Base-by-base conservation (phyloP, 2,797 vertebrate species). In the Anableps anableps region DNA sequence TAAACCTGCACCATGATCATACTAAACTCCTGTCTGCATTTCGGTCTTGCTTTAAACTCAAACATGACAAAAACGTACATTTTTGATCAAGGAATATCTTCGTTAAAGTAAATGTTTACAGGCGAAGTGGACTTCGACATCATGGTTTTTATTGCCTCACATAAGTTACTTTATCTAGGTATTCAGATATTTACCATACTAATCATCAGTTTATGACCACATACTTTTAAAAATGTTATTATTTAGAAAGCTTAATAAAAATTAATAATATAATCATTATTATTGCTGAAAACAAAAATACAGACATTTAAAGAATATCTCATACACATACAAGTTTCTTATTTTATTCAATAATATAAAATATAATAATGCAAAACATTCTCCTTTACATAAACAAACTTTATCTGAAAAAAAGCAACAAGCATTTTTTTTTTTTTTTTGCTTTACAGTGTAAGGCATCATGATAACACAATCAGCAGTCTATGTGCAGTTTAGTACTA, bases 291-390 rank as follows among this genome's bases (percentile, higher is more conserved):
- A 31, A n/a, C 31, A 79, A 64, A 53, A 41, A 31, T 2, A 34
- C 16, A 38, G 10, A n/a, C 29, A 68, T 78, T 80, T 17, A 74
- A 80, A 78, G 64, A 6, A 83, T 58, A 80, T 79, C 81, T 74
- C 68, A 80, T 62, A n/a, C 84, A 76, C 75, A 43, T 31, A 64
- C 88, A 80, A 62, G 19, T 72, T 76, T 86, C 43, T 74, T 70
- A 64, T 78, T 92, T 88, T 85, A 89, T 90, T 88, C 50, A 77
- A 83, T 76, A 76, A 80, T 91, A 93, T 80, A 92, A 95, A 95
- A 93, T 87, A 89, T 85, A 77, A 86, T 70, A 82, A 86, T 85
- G 85, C 72, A 90, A 91, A 92, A 91, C 81, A 86, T 83, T 87
- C n/a, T 81, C 68, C 76, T 80, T 90, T 82, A 90, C 84, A 90